Evolutionary conservation across 2,797 vertebrate genomes (phyloP).

Genomic region (Urophycis tenuis): DNA sequence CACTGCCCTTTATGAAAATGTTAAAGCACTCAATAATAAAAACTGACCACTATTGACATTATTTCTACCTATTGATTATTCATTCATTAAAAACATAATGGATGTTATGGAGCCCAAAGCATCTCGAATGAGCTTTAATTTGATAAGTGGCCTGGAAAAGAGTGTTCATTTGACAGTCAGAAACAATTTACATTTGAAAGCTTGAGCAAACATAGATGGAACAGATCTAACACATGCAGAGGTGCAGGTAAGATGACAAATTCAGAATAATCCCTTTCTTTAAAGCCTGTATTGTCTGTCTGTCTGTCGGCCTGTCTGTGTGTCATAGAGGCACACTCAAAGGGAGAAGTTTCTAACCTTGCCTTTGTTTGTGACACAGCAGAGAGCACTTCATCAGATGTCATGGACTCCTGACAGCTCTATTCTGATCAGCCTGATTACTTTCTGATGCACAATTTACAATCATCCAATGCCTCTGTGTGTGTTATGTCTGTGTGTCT

Average conservation of each 20-base stretch:
- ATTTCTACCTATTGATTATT: neutral
- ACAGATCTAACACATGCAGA: neutral
- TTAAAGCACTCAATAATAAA: neutral
- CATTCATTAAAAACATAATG: neutral
- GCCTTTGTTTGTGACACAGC: conserved; percentile 43
- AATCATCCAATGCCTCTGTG: conserved; percentile 10
- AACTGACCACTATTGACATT: neutral
- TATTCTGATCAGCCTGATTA: conserved; percentile 67
- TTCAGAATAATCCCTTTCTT: neutral
- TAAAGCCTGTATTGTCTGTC: neutral
- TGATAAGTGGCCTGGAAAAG: neutral
- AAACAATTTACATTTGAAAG: neutral
- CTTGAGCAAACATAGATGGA: neutral
- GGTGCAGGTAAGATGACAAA: neutral
- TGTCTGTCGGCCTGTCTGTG: neutral
- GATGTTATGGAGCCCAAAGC: neutral
- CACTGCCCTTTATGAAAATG: neutral
- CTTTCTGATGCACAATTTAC: conserved; percentile 58
- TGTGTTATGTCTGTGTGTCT: conserved; percentile 10
- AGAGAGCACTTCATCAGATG: conserved; percentile 54
- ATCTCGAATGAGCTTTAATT: neutral
- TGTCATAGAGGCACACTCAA: no score
- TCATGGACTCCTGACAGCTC: conserved; percentile 56
- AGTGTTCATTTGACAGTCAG: no score
- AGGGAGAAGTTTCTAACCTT: conserved; percentile 27